Evolutionary conservation across 2,113 vertebrate genomes (phyloP).

Genomic region (Phocoena sinus): DNA sequence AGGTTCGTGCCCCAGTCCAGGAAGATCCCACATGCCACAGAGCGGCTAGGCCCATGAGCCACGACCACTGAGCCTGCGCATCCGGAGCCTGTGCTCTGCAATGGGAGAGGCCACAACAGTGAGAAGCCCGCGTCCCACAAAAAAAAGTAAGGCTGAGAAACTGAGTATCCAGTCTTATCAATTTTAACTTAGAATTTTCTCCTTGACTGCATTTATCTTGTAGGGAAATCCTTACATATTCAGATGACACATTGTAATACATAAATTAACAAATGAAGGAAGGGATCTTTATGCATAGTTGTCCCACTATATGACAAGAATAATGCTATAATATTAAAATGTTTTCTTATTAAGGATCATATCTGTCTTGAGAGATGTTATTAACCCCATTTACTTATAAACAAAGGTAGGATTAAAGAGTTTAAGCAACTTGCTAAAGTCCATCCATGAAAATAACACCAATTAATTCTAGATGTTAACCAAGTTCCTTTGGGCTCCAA

Average conservation of each 20-base stretch:
- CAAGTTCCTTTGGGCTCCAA: neutral
- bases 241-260: neutral
- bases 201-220: neutral
- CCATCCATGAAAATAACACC: neutral
- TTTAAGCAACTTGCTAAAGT: neutral
- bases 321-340: neutral
- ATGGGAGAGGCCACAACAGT: too few relatives aligned
- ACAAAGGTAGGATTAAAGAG: neutral
- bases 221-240: neutral
- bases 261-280: neutral
- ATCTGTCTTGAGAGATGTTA: neutral
- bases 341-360: neutral
- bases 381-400: neutral
- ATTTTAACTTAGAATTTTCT: neutral
- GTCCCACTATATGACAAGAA: neutral
- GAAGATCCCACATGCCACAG: too few relatives aligned
- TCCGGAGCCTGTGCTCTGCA: too few relatives aligned
- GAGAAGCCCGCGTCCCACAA: too few relatives aligned
- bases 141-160: neutral
- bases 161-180: neutral
- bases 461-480: neutral
- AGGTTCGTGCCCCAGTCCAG: fast-evolving
- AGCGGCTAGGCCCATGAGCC: too few relatives aligned
- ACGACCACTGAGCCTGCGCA: too few relatives aligned
- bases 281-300: neutral